Base-by-base conservation (phyloP, 2,113 vertebrate species). In the Cichladusa arquata region DNA sequence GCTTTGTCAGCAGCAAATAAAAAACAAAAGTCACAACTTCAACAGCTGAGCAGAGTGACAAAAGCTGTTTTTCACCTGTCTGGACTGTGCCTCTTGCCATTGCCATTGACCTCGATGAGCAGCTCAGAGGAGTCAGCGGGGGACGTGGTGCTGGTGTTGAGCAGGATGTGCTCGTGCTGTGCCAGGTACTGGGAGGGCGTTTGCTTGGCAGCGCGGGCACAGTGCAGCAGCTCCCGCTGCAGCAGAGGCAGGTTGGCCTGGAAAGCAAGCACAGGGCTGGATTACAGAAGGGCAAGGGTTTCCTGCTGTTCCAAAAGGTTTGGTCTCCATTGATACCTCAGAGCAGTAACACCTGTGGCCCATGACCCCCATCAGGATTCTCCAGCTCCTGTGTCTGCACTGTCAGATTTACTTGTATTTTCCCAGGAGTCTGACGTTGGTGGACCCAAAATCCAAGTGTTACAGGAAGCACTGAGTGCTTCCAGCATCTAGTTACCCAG, bases 131-230 rank as follows among this genome's bases (percentile, higher is more conserved):
- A 99, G 97, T 99, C 99, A 0, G 99, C 97, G 0, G 99, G 99
- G 7, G 99, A 99, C 0, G 99, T 97, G 57, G 99, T 97, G 58
- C 98, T 99, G 57, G 99, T 99, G 98, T 99, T 99, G 62, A 99
- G 98, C 94, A 99, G 98, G 95, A 99, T 98, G 97, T 99, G 99
- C 96, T 99, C 99, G 1, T 99, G 99, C 94, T 99, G 99, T 19
- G 99, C 99, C 96, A 99, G 97, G 98, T 99, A 99, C 97, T 99
- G 99, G 47, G 99, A 99, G 2, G 99, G 99, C 5, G 99, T 99
- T 97, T 99, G 99, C 97, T 99, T 99, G 97, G 99, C 99, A 19
- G 99, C 99, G 1, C 99, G 98, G 42, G 99, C 99, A 7, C 99
- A 99, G 97, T 99, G 99, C 91, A 99, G 98, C 81, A 99, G 96